Base-by-base conservation (phyloP, 2,888 invertebrate species). In the Molorchus minor region DNA sequence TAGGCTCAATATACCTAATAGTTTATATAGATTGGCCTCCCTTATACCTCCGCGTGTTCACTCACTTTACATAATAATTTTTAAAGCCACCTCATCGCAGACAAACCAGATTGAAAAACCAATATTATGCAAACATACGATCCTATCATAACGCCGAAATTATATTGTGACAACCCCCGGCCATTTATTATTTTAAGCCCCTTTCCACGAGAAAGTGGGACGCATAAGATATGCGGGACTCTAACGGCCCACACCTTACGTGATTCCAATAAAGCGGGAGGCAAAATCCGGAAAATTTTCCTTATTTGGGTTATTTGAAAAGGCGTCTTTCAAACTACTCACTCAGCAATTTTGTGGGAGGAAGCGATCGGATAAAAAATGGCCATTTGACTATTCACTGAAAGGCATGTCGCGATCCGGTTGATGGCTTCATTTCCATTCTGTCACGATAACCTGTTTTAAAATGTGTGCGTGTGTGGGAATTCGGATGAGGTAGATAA, bases 241-340 rank as follows among this genome's bases (percentile, higher is more conserved):
- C 64, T 67, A 70, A 69, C 67, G 68, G 64, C 68, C 67, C 66
- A 67, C 66, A 68, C 69, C 64, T 71, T 69, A 70, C 70, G 69
- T 69, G 71, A 67, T 63, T 67, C 64, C 66, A 67, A 71, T 70
- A 70, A 67, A 63, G 62, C 64, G 51, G 47, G 54, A 46, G 53
- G 58, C 61, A 55, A 61, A 71, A 71, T 67, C 66, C 56, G 46
- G 59, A 64, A 70, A 71, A 71, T 70, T 69, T 69, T 61, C 69
- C 70, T 69, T 70, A 70, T 71, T 70, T 70, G 68, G 55, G 64
- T 61, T 25, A 21, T 64, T 70, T 67, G 67, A 65, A 68, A 70
- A 70, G 65, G 68, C 69, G 69, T 68, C 67, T 59, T 62, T 61
- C 57, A 63, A 71, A 67, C 65, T 63, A 67, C 68, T 59, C 61